Evolutionary conservation across 2,113 vertebrate genomes (phyloP).

Genomic region (Poeciliopsis turrubarensis): DNA sequence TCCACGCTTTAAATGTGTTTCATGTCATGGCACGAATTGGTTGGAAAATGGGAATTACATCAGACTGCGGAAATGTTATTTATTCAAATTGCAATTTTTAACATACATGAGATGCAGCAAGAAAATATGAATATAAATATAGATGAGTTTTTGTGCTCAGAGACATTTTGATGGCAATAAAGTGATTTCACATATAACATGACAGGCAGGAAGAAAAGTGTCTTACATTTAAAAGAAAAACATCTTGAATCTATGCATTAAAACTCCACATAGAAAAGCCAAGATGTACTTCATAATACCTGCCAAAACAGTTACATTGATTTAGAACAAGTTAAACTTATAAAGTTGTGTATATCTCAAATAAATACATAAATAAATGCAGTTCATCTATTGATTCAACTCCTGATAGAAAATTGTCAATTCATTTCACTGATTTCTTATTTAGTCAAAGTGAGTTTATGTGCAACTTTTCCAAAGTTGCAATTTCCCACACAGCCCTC

Average conservation of each 20-base stretch:
- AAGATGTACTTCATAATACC: neutral
- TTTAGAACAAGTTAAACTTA: no score
- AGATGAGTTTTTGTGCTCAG: slow-evolving; percentile 46
- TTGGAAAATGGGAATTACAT: slow-evolving; percentile 29
- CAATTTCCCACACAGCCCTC: slow-evolving; percentile 42
- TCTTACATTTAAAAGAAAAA: neutral
- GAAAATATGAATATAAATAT: slow-evolving; percentile 53
- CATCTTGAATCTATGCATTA: slow-evolving; percentile 14
- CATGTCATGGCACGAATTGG: slow-evolving; percentile 8
- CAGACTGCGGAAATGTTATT: slow-evolving; percentile 48
- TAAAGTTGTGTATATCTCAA: neutral
- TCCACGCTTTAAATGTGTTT: slow-evolving; percentile 14
- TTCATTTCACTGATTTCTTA: slow-evolving; percentile 11
- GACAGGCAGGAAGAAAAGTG: slow-evolving; percentile 41
- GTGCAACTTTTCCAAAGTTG: slow-evolving; percentile 31
- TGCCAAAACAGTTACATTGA: neutral
- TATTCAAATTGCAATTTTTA: slow-evolving; percentile 47
- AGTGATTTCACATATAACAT: slow-evolving; percentile 51
- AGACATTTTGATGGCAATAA: slow-evolving; percentile 53
- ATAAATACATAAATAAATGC: neutral
- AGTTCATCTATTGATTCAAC: slow-evolving; percentile 1
- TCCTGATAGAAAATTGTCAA: neutral
- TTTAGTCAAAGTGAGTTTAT: slow-evolving; percentile 21
- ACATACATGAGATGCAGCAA: slow-evolving; percentile 54
- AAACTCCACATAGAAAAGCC: slow-evolving; percentile 6